phyloP scores from a whole-genome alignment of 1,140 invertebrate species.

The Rhopalosiphum maidis region DNA sequence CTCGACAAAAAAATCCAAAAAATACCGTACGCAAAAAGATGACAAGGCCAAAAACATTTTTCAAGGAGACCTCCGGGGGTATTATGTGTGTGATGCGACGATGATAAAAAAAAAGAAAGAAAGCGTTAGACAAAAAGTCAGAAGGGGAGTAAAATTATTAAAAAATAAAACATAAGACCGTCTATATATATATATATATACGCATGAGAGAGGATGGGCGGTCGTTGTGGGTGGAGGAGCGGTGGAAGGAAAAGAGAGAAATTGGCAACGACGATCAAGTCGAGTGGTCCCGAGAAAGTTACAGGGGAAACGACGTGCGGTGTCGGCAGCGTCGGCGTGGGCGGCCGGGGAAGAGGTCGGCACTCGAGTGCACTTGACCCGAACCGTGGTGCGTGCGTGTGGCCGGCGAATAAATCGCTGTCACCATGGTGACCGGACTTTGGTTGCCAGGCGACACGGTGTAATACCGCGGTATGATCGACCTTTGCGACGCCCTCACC shows the following conservation, averaged over 20 bases:
- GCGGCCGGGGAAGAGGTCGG: not conserved
- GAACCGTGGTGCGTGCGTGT: constrained; percentile 50
- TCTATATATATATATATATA: not conserved
- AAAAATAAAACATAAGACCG: constrained; percentile 55
- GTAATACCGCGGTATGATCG: constrained; percentile 42
- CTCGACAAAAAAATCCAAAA: constrained; percentile 46
- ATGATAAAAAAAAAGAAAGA: constrained; percentile 41
- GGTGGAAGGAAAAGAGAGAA: constrained; percentile 38
- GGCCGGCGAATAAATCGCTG: constrained; percentile 57
- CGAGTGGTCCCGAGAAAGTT: constrained; percentile 55
- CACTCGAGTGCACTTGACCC: constrained; percentile 54
- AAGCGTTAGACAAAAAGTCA: constrained; percentile 54
- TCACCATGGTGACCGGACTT: constrained; percentile 55
- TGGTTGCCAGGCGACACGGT: constrained; percentile 55
- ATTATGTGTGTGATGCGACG: constrained; percentile 50
- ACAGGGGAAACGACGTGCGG: constrained; percentile 16
- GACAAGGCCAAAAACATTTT: constrained; percentile 56
- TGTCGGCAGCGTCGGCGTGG: not conserved
- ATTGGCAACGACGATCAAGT: constrained; percentile 52
- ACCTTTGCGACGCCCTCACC: constrained; percentile 57
- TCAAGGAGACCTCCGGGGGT: constrained; percentile 46
- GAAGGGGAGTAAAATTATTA: constrained; percentile 55
- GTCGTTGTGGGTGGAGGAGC: not conserved
- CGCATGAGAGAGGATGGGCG: not conserved
- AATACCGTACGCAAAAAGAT: constrained; percentile 43